These are phyloP conservation scores for Drosophila acutilabella DNA, from an alignment of 2,888 invertebrate species.

Conservation along the genomic window DNA sequence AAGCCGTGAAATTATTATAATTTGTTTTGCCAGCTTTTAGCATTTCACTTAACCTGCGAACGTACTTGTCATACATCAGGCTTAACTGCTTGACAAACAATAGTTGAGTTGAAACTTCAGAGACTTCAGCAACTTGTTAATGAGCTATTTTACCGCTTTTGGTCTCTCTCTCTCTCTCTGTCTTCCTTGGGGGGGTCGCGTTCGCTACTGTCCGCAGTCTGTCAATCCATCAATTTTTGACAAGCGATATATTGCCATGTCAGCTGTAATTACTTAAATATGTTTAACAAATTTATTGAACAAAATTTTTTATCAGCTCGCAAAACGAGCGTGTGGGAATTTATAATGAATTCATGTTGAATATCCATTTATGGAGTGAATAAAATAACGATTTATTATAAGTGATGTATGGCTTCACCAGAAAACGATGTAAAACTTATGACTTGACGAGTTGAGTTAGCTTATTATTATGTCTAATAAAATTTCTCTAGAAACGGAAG, in stretches of 20 bases:
- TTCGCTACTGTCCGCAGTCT: slow-evolving; percentile 39
- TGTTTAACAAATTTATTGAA: slow-evolving; percentile 36
- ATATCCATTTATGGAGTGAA: background rate
- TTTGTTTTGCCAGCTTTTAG: slow-evolving; percentile 52
- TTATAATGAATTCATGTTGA: slow-evolving; percentile 12
- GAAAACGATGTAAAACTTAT: too few species aligned
- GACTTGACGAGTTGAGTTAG: too few species aligned
- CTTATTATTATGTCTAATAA: too few species aligned
- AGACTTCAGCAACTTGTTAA: slow-evolving; percentile 3
- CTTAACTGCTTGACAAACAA: slow-evolving; percentile 50
- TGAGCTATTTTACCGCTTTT: slow-evolving; percentile 20
- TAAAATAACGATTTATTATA: slow-evolving; percentile 11
- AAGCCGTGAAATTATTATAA: slow-evolving; percentile 73
- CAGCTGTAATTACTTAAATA: slow-evolving; percentile 17
- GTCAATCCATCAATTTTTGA: slow-evolving; percentile 48
- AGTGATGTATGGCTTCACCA: background rate
- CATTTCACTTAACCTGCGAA: slow-evolving; percentile 48
- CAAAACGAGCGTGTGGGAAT: slow-evolving; percentile 4
- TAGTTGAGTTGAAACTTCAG: slow-evolving; percentile 14
- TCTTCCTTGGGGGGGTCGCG: slow-evolving; percentile 1
- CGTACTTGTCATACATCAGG: slow-evolving; percentile 61
- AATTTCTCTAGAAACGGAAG: too few species aligned
- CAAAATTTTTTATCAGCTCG: slow-evolving; percentile 30
- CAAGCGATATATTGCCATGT: slow-evolving; percentile 26
- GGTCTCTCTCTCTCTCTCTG: background rate